A percentile compares a stretch with the other conserved stretches of the same genome.
These are phyloP conservation scores for Tympanoctomys barrerae DNA, from an alignment of 2,797 vertebrate genomes.

Conservation along the genomic window DNA sequence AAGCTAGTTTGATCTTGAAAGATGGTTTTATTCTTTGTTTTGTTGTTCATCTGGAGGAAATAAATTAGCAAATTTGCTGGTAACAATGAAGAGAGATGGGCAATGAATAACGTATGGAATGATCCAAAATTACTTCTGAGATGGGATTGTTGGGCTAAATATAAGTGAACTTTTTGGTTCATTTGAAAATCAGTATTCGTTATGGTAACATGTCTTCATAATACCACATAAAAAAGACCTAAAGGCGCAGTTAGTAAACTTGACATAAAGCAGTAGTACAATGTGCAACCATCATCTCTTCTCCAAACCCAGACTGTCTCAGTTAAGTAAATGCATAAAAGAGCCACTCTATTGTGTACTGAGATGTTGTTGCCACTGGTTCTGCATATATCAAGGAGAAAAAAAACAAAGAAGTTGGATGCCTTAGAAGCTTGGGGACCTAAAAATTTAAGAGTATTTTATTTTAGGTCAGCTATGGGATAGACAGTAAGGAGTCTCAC, in stretches of 20 bases:
- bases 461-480: neutral
- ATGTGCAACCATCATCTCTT: neutral
- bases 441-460: neutral
- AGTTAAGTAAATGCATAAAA: slow-evolving; percentile 16
- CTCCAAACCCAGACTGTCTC: neutral
- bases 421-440: neutral
- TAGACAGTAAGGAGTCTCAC: slow-evolving; percentile 54
- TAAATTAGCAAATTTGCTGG: slow-evolving; percentile 32
- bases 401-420: slow-evolving; percentile 38
- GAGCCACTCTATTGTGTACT: neutral
- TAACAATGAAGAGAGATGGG: slow-evolving; percentile 29
- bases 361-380: slow-evolving; percentile 47
- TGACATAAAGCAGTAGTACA: neutral
- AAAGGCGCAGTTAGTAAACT: neutral
- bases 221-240: neutral
- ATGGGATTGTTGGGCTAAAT: slow-evolving; percentile 49
- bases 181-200: neutral
- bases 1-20: neutral
- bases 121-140: slow-evolving; percentile 12
- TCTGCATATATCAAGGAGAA: slow-evolving; percentile 40
- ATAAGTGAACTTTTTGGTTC: slow-evolving; percentile 32
- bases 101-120: slow-evolving; percentile 46
- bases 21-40: slow-evolving; percentile 54
- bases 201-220: slow-evolving; percentile 18
- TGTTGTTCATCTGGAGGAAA: neutral